Percentiles rank a stretch among this genome's conserved stretches.
phyloP scores from a whole-genome alignment of 1,140 invertebrate genomes.

The Penaeus vannamei region DNA sequence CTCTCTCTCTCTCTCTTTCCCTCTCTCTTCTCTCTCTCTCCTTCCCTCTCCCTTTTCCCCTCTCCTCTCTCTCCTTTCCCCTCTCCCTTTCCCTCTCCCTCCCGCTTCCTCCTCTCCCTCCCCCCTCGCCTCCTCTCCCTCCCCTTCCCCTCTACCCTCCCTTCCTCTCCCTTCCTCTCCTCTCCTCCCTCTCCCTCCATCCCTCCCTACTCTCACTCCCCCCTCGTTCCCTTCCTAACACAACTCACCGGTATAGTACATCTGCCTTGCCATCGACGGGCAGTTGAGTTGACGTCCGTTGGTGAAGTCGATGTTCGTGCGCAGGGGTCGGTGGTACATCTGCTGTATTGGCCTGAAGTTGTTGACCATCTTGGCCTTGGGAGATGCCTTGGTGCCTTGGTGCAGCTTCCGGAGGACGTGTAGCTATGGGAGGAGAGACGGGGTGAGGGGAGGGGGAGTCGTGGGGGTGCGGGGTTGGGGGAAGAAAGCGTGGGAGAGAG shows the following conservation, averaged over 20 bases:
- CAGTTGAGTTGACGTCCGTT: conserved; percentile 70
- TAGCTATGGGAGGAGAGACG: conserved; percentile 75
- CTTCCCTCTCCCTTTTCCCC: too few species aligned
- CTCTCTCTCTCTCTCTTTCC: background rate
- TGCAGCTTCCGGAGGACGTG: conserved; percentile 87
- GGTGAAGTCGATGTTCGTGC: conserved; percentile 96
- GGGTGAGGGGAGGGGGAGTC: background rate
- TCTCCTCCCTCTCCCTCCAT: background rate
- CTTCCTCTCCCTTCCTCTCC: background rate
- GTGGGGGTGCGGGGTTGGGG: background rate
- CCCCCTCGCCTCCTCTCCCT: background rate
- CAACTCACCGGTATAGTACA: conserved; percentile 14
- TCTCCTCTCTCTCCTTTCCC: too few species aligned
- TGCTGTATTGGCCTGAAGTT: conserved; percentile 92
- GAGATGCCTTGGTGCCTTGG: conserved; percentile 76
- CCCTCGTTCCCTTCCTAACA: background rate
- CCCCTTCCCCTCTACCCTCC: background rate
- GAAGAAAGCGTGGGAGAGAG: too few species aligned
- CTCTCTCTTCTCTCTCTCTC: background rate
- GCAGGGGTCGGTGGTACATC: conserved; percentile 89
- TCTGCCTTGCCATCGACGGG: conserved; percentile 13
- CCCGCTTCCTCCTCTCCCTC: too few species aligned
- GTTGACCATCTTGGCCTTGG: conserved; percentile 84
- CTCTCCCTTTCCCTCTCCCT: too few species aligned
- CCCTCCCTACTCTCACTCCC: background rate